Percentiles rank a stretch among this genome's conserved stretches.
Conservation (phyloP, 1,140 invertebrate genomes). For the Camponotus pennsylvanicus region DNA sequence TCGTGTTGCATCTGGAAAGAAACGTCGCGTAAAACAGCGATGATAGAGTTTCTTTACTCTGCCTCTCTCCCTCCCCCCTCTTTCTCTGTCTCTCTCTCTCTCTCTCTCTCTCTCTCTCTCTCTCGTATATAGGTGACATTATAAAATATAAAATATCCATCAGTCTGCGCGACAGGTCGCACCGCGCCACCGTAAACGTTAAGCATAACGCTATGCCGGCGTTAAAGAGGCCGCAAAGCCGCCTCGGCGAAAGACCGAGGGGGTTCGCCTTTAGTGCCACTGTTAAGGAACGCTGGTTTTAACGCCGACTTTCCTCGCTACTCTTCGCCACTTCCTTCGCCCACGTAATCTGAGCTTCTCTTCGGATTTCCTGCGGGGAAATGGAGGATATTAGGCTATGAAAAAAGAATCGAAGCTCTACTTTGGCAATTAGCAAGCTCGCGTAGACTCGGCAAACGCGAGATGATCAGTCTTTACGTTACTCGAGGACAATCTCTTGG, state of each 20-base stretch:
- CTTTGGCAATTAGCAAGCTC: not conserved
- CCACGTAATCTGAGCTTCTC: slow-evolving; percentile 49
- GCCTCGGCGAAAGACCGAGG: not conserved
- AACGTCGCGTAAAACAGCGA: slow-evolving; percentile 13
- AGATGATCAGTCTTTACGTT: not conserved
- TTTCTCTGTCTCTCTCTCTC: not conserved
- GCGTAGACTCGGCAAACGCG: not conserved
- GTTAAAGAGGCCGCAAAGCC: slow-evolving; percentile 66
- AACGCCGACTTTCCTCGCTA: slow-evolving; percentile 14
- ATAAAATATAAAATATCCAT: slow-evolving; percentile 73
- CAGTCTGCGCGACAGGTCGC: slow-evolving; percentile 9
- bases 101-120: not conserved
- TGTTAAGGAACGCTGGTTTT: slow-evolving; percentile 62
- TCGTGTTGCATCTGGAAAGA: not conserved
- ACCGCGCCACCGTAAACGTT: slow-evolving; percentile 65
- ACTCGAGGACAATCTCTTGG: too few species aligned
- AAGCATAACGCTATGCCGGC: slow-evolving; percentile 53
- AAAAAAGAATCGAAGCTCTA: slow-evolving; percentile 3
- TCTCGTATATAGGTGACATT: slow-evolving; percentile 36
- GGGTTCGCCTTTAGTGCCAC: slow-evolving; percentile 60
- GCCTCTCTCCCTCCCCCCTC: too few species aligned
- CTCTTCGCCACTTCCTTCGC: not conserved
- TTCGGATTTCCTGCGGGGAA: not conserved
- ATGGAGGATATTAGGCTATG: slow-evolving; percentile 32
- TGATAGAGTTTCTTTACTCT: not conserved